Base-by-base conservation (phyloP, 1,140 invertebrate species). In the Spodoptera litura region DNA sequence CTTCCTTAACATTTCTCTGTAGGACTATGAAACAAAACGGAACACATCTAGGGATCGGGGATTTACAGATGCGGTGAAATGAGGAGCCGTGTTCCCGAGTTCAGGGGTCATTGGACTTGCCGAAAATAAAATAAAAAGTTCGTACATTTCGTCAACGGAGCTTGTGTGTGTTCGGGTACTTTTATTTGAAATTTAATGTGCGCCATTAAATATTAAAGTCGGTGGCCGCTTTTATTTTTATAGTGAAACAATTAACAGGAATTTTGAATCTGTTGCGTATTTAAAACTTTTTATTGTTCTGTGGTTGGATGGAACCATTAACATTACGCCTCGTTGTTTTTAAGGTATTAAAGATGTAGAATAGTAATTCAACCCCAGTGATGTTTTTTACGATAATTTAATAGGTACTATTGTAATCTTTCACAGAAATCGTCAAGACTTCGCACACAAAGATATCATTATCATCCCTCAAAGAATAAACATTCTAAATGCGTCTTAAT, bases 1-100 rank as follows among this genome's bases (percentile, higher is more conserved):
- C 89, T 93, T 93, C 89, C 84, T 90, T 89, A 92, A 92, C 87
- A 89, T 94, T 92, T 80, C 87, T 86, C 86, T 90, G 83, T 85
- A 84, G 84, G 84, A 84, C 81, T 85, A 83, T 83, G 83, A 83
- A 86, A 87, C 82, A 86, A 83, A 82, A 85, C 78, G 73, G 79
- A 72, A 80, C 78, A 82, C 53, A 49, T 78, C 64, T 73, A 73
- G 62, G 20, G 71, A 75, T 70, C 13, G 55, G 61, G 44, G 52
- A 64, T 78, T 62, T 70, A 49, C 44, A 72, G 13, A 75, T 51
- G 71, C 38, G n/a, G 38, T n/a, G 20, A 53, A 64, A 64, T 64
- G 59, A 75, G 59, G 25, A 75, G 53, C 71, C 15, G 58, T 20
- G 27, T 27, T 13, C 1, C 38, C 9, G 49, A 64, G 59, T 62